Percentiles rank a stretch among this genome's conserved stretches.
Evolutionary conservation across 2,113 vertebrate species (phyloP).

Genomic region (human): DNA sequence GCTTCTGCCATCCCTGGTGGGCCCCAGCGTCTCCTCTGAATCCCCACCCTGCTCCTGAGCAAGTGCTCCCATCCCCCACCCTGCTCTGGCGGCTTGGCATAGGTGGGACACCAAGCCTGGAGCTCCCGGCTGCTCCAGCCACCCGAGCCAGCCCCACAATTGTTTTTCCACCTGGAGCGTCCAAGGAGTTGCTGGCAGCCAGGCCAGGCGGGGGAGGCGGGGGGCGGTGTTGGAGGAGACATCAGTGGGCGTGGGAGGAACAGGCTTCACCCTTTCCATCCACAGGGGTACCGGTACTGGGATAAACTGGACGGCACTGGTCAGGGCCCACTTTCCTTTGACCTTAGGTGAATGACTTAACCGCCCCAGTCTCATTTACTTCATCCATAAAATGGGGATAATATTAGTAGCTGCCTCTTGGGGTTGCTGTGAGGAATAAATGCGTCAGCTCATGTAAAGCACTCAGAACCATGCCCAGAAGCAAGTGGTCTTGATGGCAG

Average conservation of each 20-base stretch:
- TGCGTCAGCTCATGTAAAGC: neutral
- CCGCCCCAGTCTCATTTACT: neutral
- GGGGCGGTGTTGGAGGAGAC: neutral
- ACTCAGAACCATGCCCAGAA: neutral
- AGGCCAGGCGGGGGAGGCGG: neutral
- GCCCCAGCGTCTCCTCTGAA: neutral
- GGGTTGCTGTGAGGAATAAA: neutral
- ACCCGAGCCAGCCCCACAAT: neutral
- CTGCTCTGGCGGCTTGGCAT: neutral
- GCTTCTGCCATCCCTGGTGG: no score
- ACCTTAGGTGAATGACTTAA: no score
- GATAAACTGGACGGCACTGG: rapidly evolving
- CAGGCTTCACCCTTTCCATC: neutral
- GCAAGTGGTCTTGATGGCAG: neutral
- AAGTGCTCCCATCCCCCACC: neutral
- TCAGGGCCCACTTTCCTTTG: neutral
- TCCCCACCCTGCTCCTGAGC: neutral
- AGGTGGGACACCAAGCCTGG: rapidly evolving
- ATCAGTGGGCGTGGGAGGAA: rapidly evolving
- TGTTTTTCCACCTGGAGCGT: slow-evolving; percentile 53
- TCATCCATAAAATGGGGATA: neutral
- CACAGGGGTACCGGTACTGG: rapidly evolving
- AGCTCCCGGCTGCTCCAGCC: neutral
- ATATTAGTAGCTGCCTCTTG: neutral
- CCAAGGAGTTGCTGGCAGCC: slow-evolving; percentile 30